Percentiles rank a stretch among this genome's conserved stretches.
These are phyloP conservation scores for Varecia variegata DNA, from an alignment of 2,797 vertebrate species.

Conservation along the genomic window DNA sequence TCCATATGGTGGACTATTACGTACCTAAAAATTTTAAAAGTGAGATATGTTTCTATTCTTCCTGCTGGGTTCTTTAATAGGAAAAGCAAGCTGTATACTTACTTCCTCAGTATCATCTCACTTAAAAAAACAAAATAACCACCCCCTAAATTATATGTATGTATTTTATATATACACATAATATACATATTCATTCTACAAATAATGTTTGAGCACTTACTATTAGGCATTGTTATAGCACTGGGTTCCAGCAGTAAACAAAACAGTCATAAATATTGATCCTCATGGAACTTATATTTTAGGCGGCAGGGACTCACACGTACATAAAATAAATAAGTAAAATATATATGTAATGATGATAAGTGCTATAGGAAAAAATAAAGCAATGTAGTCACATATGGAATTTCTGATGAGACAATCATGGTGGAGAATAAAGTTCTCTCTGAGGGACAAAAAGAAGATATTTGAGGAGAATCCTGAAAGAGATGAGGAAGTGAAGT, in stretches of 20 bases:
- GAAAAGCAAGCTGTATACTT: not conserved
- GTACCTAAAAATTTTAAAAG: not conserved
- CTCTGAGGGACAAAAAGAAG: not conserved
- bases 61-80: not conserved
- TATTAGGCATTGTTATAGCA: not conserved
- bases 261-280: not conserved
- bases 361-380: not conserved
- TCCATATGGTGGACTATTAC: not conserved
- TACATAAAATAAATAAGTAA: not conserved
- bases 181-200: not conserved
- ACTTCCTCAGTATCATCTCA: not conserved
- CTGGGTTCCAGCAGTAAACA: not conserved
- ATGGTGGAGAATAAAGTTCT: not conserved
- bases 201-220: not conserved
- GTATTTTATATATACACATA: not conserved
- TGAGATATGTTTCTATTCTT: not conserved
- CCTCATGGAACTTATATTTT: not conserved
- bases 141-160: not conserved
- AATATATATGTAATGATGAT: not conserved
- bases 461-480: not conserved
- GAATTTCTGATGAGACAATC: not conserved
- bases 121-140: not conserved
- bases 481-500: not conserved
- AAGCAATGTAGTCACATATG: not conserved
- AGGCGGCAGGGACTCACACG: not conserved